phyloP scores from a whole-genome alignment of 2,113 vertebrate species.

The Gallinago media region DNA sequence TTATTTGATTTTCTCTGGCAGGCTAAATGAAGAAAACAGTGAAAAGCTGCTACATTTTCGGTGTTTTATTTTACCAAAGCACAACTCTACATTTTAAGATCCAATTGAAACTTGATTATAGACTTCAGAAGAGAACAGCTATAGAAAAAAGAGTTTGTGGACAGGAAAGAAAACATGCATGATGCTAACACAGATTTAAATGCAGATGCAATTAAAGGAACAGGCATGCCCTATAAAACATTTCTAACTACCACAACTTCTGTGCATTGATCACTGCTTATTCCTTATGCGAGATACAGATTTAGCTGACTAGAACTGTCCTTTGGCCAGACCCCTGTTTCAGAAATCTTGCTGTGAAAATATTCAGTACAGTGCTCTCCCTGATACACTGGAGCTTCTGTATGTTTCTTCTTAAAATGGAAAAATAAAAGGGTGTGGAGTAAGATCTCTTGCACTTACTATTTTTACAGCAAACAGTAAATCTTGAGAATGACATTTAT shows the following conservation, averaged over 20 bases:
- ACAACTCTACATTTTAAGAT: conserved; percentile 28
- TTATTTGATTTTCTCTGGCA: conserved; percentile 67
- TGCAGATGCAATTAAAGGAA: conserved; percentile 31
- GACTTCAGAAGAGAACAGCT: conserved; percentile 28
- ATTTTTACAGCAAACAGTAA: conserved; percentile 37
- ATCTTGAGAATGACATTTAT: conserved; percentile 25
- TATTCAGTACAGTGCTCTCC: neutral
- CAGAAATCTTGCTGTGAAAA: conserved; percentile 31
- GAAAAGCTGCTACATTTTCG: neutral
- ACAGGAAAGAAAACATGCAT: conserved; percentile 32
- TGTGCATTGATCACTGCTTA: conserved; percentile 9
- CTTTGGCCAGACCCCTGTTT: neutral
- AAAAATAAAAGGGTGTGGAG: conserved; percentile 19
- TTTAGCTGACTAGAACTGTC: conserved; percentile 33
- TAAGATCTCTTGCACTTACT: neutral
- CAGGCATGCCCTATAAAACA: neutral
- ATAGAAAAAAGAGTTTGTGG: conserved; percentile 24
- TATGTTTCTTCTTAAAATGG: conserved; percentile 39
- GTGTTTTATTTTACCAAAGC: conserved; percentile 45
- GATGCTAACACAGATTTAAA: neutral
- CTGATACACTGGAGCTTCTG: conserved; percentile 5
- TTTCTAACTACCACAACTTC: neutral
- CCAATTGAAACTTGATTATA: conserved; percentile 46
- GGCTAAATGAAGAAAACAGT: conserved; percentile 19
- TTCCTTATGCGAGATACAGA: conserved; percentile 2